Base-by-base conservation (phyloP, 37 sponge, comb jelly and placozoan species). In the Spongilla lacustris region DNA sequence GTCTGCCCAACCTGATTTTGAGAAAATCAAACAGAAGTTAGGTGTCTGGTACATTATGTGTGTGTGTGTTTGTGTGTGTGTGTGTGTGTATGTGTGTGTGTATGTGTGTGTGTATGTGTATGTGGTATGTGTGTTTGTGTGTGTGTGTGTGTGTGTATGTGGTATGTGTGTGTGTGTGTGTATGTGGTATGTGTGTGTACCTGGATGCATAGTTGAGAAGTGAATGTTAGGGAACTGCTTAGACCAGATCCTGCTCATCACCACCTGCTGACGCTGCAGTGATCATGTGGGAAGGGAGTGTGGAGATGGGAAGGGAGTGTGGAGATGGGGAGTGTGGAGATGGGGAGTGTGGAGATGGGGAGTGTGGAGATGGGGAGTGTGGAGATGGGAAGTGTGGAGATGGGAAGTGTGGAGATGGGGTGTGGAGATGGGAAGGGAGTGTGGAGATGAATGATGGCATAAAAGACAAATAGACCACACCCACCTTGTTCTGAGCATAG, bases 181-280 rank as follows among this genome's bases (percentile, higher is more conserved):
- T 13, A 24, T 29, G 73, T 29, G 73, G 21, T 21, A 9, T 33
- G 33, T 74, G 29, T 33, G 24, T 74, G 38, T 71, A 86, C 96
- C 96, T 31, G 98, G 98, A 49, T 97, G 98, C 98, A 97, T 97
- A n/a, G 98, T 79, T 12, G 88, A 86, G 82, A 97, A 97, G 73
- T 89, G 89, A 58, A 97, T 86, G 26, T 89, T 89, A 0, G 86
- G 84, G 49, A 91, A 85, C 41, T 69, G 37, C 66, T 82, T 58
- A 2, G 95, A 84, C 95, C 93, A 97, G 23, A 58, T 70, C 69
- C 92, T 87, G 0, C 80, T 83, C 93, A 97, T 95, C 26, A 97
- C 90, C 58, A 97, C 86, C 71, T 97, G 98, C 85, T 97, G 98
- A 36, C 98, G 93, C 90, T 93, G 87, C 19, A 87, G n/a, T n/a